These are phyloP conservation scores for Drosophila nannoptera DNA, from an alignment of 1,140 invertebrate species.

Conservation along the genomic window DNA sequence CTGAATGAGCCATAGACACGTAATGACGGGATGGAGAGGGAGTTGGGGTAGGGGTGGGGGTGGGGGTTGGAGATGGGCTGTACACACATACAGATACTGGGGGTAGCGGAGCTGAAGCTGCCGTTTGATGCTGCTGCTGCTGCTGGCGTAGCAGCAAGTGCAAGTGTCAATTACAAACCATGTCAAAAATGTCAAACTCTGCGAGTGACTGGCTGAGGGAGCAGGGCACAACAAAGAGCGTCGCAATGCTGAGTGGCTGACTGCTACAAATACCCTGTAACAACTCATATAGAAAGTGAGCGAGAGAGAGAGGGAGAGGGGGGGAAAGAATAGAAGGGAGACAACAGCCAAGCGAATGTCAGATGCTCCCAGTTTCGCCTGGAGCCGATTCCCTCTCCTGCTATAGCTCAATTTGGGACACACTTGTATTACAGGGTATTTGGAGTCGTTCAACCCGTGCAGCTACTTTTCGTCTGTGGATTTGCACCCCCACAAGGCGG, in stretches of 20 bases:
- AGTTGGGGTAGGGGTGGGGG: constrained; percentile 19
- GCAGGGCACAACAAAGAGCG: constrained; percentile 9
- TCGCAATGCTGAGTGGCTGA: not conserved
- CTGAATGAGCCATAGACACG: constrained; percentile 42
- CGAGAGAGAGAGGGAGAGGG: too few relatives aligned
- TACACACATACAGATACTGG: constrained; percentile 23
- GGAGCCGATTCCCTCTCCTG: not conserved
- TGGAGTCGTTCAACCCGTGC: not conserved
- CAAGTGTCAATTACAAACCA: constrained; percentile 77
- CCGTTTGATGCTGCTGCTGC: constrained; percentile 19
- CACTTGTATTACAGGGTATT: constrained; percentile 4
- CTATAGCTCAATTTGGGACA: not conserved
- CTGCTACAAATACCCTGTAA: constrained; percentile 22
- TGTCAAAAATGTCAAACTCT: constrained; percentile 78
- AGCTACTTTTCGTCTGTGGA: constrained; percentile 40
- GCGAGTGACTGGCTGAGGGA: constrained; percentile 62
- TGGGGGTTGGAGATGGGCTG: constrained; percentile 34
- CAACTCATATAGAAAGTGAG: too few relatives aligned
- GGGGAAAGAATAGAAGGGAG: too few relatives aligned
- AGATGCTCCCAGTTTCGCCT: too few relatives aligned
- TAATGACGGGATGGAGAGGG: constrained; percentile 54
- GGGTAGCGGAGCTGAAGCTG: constrained; percentile 17
- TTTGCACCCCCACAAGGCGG: constrained; percentile 57
- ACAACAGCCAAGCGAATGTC: too few relatives aligned
- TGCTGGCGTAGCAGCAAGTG: constrained; percentile 59